These are phyloP conservation scores for Diadumene lineata DNA, from an alignment of 92 coral and sea anemone species.

Conservation along the genomic window DNA sequence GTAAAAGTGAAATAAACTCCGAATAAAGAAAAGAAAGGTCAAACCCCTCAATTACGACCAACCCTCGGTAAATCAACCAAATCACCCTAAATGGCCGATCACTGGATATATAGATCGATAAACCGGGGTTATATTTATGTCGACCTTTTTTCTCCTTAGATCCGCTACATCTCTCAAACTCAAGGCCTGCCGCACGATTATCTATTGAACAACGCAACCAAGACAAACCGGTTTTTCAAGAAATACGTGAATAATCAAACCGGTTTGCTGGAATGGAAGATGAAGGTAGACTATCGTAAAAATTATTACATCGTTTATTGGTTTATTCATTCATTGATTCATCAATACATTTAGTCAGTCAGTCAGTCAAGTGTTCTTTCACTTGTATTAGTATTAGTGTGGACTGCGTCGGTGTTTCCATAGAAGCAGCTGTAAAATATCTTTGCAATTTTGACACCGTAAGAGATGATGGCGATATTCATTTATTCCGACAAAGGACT, in stretches of 20 bases:
- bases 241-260: conserved; percentile 61
- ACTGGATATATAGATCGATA: background rate
- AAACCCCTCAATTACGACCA: background rate
- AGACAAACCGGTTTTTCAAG: conserved; percentile 83
- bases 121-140: background rate
- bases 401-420: background rate
- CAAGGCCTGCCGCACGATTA: conserved; percentile 76
- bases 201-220: conserved; percentile 79
- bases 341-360: background rate
- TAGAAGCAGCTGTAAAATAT: too few relatives aligned
- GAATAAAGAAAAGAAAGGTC: background rate
- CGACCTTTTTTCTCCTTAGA: conserved; percentile 47
- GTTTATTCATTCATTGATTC: too few relatives aligned
- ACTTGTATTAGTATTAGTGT: background rate
- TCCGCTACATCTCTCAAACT: conserved; percentile 91
- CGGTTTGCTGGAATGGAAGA: conserved; percentile 80
- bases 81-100: too few relatives aligned
- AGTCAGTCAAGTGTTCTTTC: background rate
- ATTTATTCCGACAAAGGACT: too few relatives aligned
- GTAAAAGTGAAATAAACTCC: too few relatives aligned
- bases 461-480: too few relatives aligned
- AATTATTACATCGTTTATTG: too few relatives aligned
- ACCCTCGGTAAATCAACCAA: background rate
- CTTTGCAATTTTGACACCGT: too few relatives aligned
- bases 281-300: conserved; percentile 68